Base-by-base conservation (phyloP, 2,113 vertebrate species). In the Cariama cristata region DNA sequence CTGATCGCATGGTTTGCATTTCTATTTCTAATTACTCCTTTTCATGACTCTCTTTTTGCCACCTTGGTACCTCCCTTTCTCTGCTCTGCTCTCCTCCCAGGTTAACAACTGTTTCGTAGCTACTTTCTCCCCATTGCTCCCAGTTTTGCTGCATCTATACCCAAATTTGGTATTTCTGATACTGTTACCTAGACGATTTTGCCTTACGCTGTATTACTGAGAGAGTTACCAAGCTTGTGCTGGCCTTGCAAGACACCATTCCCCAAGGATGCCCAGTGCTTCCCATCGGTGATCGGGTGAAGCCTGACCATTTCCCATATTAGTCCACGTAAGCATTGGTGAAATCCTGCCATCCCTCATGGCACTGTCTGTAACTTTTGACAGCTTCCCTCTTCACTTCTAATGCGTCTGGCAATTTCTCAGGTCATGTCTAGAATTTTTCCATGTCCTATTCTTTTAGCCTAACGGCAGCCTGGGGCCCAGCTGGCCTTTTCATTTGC, bases 321-420 rank as follows among this genome's bases (percentile, higher is more conserved):
- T n/a, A 33, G 6, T 63, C 47, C 0, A 0, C 28, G 30, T 45
- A 40, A 71, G 35, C 4, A 5, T 45, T 58, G 33, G 23, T 44
- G 38, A 63, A 76, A 72, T 80, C 52, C 13, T 58, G 5, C n/a
- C 33, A n/a, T 49, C 12, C 38, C 4, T 62, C 20, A 9, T 19
- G 42, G 35, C 14, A 8, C 10, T 20, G 4, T 18, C n/a, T 69
- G 55, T 45, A 60, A 75, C 15, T 59, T 68, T 69, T 35, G 4
- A 63, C 81, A 67, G 16, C 52, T 71, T 50, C 77, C 84, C 16
- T 27, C 62, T 71, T 75, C 4, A 7, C 16, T 40, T 19, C 50
- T 23, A 63, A 52, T 16, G 11, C 3, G 1, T 58, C 42, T 42
- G 40, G 33, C 19, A 33, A 50, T 73, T 81, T 59, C 64, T 85